phyloP scores from a whole-genome alignment of 1,140 invertebrate genomes.

The Arion vulgaris region DNA sequence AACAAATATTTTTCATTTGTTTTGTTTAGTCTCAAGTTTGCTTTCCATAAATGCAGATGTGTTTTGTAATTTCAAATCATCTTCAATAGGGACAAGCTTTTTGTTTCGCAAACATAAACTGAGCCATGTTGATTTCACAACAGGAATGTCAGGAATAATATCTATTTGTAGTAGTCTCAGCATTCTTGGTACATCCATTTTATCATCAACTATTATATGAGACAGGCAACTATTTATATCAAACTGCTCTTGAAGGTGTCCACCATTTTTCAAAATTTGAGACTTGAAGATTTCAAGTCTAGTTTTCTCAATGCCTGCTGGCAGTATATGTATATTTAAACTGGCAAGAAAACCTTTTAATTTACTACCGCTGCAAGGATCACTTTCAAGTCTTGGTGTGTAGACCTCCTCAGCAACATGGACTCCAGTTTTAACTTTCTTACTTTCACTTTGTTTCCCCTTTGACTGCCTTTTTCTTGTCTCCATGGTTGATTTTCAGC shows the following conservation, averaged over 20 bases:
- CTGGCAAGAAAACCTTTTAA: neutral
- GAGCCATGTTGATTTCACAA: conserved; percentile 69
- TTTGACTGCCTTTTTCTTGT: neutral
- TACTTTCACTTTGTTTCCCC: neutral
- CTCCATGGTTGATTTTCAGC: neutral
- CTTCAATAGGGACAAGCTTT: conserved; percentile 41
- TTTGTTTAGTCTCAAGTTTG: no score
- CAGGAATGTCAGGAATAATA: conserved; percentile 45
- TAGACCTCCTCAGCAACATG: neutral
- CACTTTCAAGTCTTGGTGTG: neutral
- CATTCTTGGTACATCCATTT: conserved; percentile 63
- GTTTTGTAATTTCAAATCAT: conserved; percentile 40
- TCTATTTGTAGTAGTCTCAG: conserved; percentile 60
- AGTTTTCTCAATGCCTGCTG: conserved; percentile 68
- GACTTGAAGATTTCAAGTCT: conserved; percentile 65
- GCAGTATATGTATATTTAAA: conserved; percentile 51
- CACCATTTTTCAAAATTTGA: conserved; percentile 64
- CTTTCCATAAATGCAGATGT: neutral
- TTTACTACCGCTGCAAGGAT: neutral
- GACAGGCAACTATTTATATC: conserved; percentile 42
- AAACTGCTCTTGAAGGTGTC: conserved; percentile 44
- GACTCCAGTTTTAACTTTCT: neutral
- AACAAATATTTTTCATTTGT: no score
- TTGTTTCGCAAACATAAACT: conserved; percentile 67
- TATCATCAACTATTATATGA: conserved; percentile 67